Conservation (phyloP, 2,888 invertebrate species). For the Caenorhabditis wallacei region DNA sequence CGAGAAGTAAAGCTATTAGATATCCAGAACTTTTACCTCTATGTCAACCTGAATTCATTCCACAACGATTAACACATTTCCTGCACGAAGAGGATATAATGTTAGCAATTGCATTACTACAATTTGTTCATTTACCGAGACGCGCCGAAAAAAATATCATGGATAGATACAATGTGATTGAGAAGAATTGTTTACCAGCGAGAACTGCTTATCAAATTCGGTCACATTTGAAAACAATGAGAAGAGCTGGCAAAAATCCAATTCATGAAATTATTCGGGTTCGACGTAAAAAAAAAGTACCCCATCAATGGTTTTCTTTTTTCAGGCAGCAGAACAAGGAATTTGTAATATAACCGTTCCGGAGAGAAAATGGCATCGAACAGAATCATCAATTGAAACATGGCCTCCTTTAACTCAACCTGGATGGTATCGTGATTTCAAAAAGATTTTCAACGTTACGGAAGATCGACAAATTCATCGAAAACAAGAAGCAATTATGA, state of each 20-base stretch:
- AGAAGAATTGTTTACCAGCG: constrained; percentile 46
- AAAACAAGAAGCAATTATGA: not conserved
- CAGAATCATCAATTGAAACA: constrained; percentile 8
- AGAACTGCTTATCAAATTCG: constrained; percentile 35
- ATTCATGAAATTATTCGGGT: constrained; percentile 54
- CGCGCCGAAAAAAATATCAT: constrained; percentile 5
- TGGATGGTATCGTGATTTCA: constrained; percentile 28
- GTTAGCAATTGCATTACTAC: constrained; percentile 47
- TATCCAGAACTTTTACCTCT: constrained; percentile 52
- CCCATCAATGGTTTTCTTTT: too few species aligned
- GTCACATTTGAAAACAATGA: constrained; percentile 53
- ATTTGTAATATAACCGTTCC: constrained; percentile 24
- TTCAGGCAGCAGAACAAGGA: constrained; percentile 58
- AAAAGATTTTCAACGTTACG: constrained; percentile 19
- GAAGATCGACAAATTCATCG: constrained; percentile 28
- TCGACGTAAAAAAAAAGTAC: too few species aligned
- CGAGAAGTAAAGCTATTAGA: constrained; percentile 42
- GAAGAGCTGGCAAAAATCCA: constrained; percentile 22
- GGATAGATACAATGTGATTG: constrained; percentile 51
- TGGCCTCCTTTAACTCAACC: constrained; percentile 55
- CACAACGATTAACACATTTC: constrained; percentile 13
- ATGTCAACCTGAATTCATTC: constrained; percentile 17
- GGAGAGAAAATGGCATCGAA: not conserved
- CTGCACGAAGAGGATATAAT: constrained; percentile 45
- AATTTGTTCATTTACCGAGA: constrained; percentile 55